These are phyloP conservation scores for Ichneumon xanthorius DNA, from an alignment of 2,888 invertebrate species.

Conservation along the genomic window DNA sequence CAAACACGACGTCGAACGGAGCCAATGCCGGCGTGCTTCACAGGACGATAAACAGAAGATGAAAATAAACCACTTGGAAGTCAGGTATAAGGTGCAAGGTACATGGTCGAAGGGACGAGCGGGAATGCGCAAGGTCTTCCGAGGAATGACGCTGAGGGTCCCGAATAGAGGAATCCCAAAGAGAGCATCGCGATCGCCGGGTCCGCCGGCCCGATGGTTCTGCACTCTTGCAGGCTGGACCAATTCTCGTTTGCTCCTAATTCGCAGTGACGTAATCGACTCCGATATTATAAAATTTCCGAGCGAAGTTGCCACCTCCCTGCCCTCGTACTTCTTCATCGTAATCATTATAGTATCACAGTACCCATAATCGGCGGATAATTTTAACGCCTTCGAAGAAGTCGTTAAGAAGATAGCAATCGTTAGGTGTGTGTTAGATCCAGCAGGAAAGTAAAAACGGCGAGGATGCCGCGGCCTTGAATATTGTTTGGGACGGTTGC, in stretches of 20 bases:
- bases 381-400: neutral
- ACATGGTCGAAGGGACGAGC: slow-evolving; percentile 1
- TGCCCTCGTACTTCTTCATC: neutral
- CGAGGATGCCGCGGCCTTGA: slow-evolving; percentile 18
- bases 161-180: slow-evolving; percentile 20
- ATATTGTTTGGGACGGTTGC: slow-evolving; percentile 19
- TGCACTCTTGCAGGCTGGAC: neutral
- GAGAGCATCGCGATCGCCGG: neutral
- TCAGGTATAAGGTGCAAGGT: neutral
- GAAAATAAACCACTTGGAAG: neutral
- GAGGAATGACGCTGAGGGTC: slow-evolving; percentile 20
- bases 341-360: neutral
- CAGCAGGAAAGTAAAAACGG: neutral
- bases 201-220: neutral
- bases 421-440: neutral
- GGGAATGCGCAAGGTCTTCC: neutral
- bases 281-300: neutral
- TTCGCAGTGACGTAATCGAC: slow-evolving; percentile 14
- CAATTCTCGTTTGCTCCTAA: neutral
- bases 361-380: neutral
- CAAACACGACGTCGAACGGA: neutral
- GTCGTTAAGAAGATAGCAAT: neutral
- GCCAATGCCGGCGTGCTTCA: neutral
- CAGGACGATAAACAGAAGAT: neutral
- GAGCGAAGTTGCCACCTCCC: neutral